phyloP scores from a whole-genome alignment of 92 coral and sea anemone species.

The Diadumene lineata region DNA sequence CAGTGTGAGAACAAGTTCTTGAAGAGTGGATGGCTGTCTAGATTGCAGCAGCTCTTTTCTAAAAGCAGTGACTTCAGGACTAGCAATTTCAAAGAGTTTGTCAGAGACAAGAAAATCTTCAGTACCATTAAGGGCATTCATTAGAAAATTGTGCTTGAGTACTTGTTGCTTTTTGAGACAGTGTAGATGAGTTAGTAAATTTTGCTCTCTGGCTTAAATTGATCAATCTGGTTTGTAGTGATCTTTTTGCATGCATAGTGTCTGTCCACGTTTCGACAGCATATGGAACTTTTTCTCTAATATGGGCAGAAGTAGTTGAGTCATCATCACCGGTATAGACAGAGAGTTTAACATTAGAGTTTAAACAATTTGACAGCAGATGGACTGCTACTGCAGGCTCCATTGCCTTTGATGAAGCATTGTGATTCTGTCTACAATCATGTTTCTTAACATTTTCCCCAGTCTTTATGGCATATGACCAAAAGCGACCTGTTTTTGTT shows the following conservation, averaged over 20 bases:
- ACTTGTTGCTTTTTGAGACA: conserved; percentile 23
- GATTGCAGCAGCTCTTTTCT: too few relatives aligned
- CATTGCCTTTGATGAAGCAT: conserved; percentile 67
- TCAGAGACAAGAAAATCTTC: too few relatives aligned
- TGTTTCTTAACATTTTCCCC: conserved; percentile 32
- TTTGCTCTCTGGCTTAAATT: conserved; percentile 48
- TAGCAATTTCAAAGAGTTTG: too few relatives aligned
- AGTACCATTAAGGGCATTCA: too few relatives aligned
- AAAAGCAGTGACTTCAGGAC: too few relatives aligned
- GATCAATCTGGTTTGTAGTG: conserved; percentile 49
- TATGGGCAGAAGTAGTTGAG: conserved; percentile 55
- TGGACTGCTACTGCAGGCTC: conserved; percentile 54
- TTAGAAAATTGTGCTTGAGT: conserved; percentile 20
- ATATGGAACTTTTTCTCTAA: conserved; percentile 48
- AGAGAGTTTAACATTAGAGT: conserved; percentile 48
- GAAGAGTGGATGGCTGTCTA: too few relatives aligned
- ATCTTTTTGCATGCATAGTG: conserved; percentile 48
- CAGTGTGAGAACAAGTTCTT: too few relatives aligned
- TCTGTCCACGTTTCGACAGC: conserved; percentile 65
- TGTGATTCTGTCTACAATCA: conserved; percentile 56
- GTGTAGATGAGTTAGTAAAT: conserved; percentile 43
- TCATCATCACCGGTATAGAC: conserved; percentile 64
- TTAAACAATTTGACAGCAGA: conserved; percentile 31
- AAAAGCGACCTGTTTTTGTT: conserved; percentile 46
- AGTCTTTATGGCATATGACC: conserved; percentile 27